Base-by-base conservation (phyloP, 2,113 vertebrate genomes). In the Micronycteris hirsuta region DNA sequence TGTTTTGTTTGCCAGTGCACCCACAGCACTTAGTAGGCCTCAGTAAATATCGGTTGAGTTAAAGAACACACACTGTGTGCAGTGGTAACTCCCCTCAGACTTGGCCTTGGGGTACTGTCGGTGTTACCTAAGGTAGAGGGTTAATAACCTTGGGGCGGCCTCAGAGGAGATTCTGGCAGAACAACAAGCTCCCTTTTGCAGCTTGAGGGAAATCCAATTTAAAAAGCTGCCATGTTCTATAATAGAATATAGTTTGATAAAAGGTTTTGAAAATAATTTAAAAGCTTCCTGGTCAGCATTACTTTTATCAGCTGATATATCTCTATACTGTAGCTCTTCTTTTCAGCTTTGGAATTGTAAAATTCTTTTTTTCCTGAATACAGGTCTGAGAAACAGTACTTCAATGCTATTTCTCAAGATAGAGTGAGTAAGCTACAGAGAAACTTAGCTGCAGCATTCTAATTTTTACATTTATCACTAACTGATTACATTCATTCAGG, bases 201-300 rank as follows among this genome's bases (percentile, higher is more conserved):
- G 91, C 88, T 90, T 78, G 82, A 93, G 78, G 68, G 58, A 96
- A 97, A 97, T 97, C 93, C 94, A 96, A 96, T 97, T 97, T 96
- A 54, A 96, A 97, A 96, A 56, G 24, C 15, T 2, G 2, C 91
- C 84, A 76, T 93, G 83, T 94, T 98, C 88, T 61, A 28, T 96
- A 97, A 96, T 96, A 95, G 88, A 96, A 95, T 95, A 74, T 89
- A 96, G 92, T 41, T 86, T 96, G 96, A 96, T 96, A 97, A 91
- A 97, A 97, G 93, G 96, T 96, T 95, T 76, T 67, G 82, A 96
- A 97, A 97, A 94, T 93, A 95, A 95, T 94, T 95, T 98, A 91
- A 97, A 97, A 96, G 96, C 86, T 91, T 97, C 63, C 82, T 89
- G 93, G 92, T 96, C 96, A 96, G 94, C 91, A 96, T 90, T 95